These are phyloP conservation scores for Acrocyrtus sp. DNA, from an alignment of 2,888 invertebrate genomes.

Conservation along the genomic window DNA sequence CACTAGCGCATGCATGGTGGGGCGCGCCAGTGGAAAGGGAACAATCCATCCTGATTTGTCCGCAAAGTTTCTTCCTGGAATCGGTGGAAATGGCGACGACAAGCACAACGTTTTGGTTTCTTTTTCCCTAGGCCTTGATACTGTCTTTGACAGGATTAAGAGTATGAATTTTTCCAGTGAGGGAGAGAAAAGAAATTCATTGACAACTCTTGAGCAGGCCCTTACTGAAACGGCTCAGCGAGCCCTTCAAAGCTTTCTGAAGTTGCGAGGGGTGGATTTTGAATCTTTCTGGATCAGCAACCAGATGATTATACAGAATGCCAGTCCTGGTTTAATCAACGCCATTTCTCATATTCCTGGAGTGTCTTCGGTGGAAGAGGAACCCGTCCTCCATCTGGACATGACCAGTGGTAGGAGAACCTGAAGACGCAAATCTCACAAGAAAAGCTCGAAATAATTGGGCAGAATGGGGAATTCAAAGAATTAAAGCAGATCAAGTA, in stretches of 20 bases:
- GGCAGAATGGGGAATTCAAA: not conserved
- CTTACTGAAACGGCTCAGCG: not conserved
- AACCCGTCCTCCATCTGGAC: not conserved
- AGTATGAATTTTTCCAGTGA: not conserved
- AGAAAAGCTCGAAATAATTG: too few species aligned
- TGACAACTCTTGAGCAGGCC: not conserved
- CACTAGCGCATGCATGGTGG: too few species aligned
- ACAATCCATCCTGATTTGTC: not conserved
- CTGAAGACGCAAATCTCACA: not conserved
- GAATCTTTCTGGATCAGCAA: conserved; percentile 15
- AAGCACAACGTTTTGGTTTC: conserved; percentile 2
- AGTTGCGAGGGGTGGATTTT: not conserved
- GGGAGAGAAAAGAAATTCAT: not conserved
- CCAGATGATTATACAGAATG: not conserved
- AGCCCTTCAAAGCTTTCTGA: not conserved
- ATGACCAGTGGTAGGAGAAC: too few species aligned
- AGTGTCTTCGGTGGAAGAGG: conserved; percentile 8
- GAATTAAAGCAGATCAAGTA: not conserved
- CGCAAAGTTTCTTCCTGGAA: not conserved
- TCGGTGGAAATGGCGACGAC: not conserved
- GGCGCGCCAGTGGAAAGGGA: not conserved
- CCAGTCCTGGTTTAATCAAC: not conserved
- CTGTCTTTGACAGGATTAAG: not conserved
- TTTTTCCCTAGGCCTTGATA: not conserved
- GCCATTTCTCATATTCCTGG: conserved; percentile 4